Percentiles rank a stretch among this genome's conserved stretches.
These are phyloP conservation scores for Tenodera sinensis DNA, from an alignment of 2,888 invertebrate species.

Conservation along the genomic window DNA sequence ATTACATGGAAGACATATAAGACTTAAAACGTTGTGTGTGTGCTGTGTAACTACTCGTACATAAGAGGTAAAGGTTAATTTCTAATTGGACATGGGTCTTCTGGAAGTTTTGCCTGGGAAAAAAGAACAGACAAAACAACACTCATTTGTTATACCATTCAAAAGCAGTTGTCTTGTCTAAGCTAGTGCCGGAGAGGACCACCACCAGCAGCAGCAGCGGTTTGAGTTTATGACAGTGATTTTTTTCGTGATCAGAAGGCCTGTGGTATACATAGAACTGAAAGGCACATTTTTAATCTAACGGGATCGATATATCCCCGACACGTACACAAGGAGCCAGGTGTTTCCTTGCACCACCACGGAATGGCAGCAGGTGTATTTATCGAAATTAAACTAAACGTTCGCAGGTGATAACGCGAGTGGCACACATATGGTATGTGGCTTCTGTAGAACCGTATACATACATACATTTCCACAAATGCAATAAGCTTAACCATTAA, in stretches of 20 bases:
- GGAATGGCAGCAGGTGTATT: constrained; percentile 11
- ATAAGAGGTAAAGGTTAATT: too few relatives aligned
- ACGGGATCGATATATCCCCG: neutral
- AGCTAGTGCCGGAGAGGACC: too few relatives aligned
- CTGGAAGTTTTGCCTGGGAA: too few relatives aligned
- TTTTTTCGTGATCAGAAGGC: neutral
- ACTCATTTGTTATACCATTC: too few relatives aligned
- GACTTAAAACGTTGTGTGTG: too few relatives aligned
- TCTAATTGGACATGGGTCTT: too few relatives aligned
- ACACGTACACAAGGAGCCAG: constrained; percentile 1
- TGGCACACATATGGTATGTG: neutral
- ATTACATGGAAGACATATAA: too few relatives aligned
- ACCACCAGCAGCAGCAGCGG: too few relatives aligned
- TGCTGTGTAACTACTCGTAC: too few relatives aligned
- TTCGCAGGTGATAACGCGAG: constrained; percentile 9
- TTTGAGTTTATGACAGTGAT: too few relatives aligned
- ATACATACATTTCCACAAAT: neutral
- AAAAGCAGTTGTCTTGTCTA: too few relatives aligned
- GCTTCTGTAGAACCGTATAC: neutral
- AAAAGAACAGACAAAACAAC: too few relatives aligned
- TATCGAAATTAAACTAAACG: constrained; percentile 8
- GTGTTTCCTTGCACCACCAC: constrained; percentile 2
- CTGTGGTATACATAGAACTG: neutral
- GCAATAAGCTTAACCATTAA: neutral
- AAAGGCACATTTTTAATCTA: neutral